phyloP scores from a whole-genome alignment of 2,113 vertebrate species.

The Caracal caracal region DNA sequence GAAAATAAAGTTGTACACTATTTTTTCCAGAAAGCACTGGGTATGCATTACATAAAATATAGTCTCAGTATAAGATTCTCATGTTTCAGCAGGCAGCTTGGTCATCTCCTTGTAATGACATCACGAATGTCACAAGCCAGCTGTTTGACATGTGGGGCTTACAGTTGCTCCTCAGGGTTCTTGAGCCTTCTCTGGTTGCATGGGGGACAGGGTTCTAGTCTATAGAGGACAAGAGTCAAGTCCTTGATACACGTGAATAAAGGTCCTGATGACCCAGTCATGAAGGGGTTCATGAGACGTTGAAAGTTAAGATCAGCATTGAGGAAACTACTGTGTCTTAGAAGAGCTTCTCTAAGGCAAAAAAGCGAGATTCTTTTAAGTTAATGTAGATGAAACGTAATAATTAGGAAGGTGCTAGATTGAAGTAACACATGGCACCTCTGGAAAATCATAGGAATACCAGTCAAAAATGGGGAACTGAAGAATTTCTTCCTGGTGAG shows the following conservation, averaged over 20 bases:
- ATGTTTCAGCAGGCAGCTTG: background rate
- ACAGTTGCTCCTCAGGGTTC: background rate
- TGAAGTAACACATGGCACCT: background rate
- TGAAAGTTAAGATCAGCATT: background rate
- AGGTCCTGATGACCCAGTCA: background rate
- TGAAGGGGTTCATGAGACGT: background rate
- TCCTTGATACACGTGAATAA: background rate
- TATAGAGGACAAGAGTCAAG: background rate
- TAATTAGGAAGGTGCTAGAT: background rate
- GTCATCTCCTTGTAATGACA: background rate
- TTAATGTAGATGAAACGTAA: background rate
- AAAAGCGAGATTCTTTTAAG: background rate
- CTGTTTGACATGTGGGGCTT: background rate
- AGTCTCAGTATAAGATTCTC: background rate
- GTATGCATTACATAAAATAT: background rate
- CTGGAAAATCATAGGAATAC: background rate
- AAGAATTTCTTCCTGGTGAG: background rate
- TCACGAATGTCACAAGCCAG: background rate
- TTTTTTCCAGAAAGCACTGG: constrained; percentile 27
- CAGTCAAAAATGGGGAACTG: background rate
- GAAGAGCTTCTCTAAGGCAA: background rate
- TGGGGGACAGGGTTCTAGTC: background rate
- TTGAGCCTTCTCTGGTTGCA: background rate
- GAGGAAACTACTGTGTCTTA: background rate
- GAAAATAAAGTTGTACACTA: background rate